Conservation (phyloP, 1,140 invertebrate genomes). For the Pemphigus obesinymphae region DNA sequence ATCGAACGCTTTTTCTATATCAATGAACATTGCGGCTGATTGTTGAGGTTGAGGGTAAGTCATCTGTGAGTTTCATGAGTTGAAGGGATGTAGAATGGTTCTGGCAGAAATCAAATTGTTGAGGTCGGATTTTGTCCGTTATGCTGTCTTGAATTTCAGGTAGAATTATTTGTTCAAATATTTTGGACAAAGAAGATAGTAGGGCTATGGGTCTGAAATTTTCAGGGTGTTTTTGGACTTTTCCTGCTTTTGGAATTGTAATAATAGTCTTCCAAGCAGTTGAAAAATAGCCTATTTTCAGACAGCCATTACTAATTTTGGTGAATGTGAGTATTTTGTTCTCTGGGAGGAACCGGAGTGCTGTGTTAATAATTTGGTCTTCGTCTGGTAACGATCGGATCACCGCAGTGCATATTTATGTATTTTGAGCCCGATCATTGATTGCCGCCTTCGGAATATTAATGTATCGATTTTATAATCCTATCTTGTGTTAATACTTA, state of each 20-base stretch:
- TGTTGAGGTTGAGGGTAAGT: background rate
- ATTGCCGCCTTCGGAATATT: too few relatives aligned
- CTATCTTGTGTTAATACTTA: too few relatives aligned
- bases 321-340: too few relatives aligned
- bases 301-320: background rate
- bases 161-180: background rate
- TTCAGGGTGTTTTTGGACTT: background rate
- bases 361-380: background rate
- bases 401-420: too few relatives aligned
- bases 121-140: too few relatives aligned
- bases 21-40: background rate
- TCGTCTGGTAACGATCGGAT: too few relatives aligned
- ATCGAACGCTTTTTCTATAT: too few relatives aligned
- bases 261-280: background rate
- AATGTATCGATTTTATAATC: too few relatives aligned
- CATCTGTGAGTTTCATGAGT: background rate
- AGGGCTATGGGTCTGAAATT: too few relatives aligned
- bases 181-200: background rate
- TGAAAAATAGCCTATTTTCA: background rate
- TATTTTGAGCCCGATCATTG: too few relatives aligned
- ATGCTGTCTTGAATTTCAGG: too few relatives aligned
- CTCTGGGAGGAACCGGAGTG: background rate
- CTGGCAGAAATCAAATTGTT: background rate
- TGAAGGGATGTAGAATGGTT: background rate
- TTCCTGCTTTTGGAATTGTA: background rate